phyloP scores from a whole-genome alignment of 1,140 invertebrate genomes.

The Zaprionus taronus region DNA sequence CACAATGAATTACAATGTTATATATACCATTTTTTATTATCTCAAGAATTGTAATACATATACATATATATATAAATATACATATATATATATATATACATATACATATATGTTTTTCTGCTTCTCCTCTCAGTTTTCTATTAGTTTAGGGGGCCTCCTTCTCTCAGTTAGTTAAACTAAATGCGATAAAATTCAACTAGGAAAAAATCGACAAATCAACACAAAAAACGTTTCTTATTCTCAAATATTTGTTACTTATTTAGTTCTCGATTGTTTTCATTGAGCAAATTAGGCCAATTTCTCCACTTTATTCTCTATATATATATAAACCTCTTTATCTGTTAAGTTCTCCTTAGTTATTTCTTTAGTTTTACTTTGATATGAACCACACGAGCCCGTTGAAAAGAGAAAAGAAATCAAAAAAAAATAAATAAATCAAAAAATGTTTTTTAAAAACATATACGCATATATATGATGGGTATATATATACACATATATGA shows the following conservation, averaged over 20 bases:
- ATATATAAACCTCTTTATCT: constrained; percentile 16
- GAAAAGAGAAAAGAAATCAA: constrained; percentile 17
- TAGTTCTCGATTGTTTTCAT: constrained; percentile 27
- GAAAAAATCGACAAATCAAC: constrained; percentile 27
- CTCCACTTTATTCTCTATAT: constrained; percentile 33
- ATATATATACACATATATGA: constrained; percentile 17
- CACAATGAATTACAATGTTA: constrained; percentile 50
- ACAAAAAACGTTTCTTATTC: constrained; percentile 20
- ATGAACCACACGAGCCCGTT: constrained; percentile 50
- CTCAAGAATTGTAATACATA: constrained; percentile 66
- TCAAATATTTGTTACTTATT: constrained; percentile 39
- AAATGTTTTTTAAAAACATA: constrained; percentile 27
- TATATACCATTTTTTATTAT: constrained; percentile 59
- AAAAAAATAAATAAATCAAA: not conserved
- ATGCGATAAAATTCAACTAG: constrained; percentile 71
- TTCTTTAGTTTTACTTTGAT: constrained; percentile 46
- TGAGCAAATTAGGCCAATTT: constrained; percentile 74
- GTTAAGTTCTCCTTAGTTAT: constrained; percentile 19
- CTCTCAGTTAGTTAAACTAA: constrained; percentile 69
- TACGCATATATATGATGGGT: constrained; percentile 20
- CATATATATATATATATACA: not conserved
- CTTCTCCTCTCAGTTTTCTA: not conserved
- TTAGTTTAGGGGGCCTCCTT: constrained; percentile 36
- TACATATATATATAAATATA: constrained; percentile 2
- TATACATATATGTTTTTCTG: constrained; percentile 23